Percentiles rank a stretch among this genome's conserved stretches.
phyloP scores from a whole-genome alignment of 2,797 vertebrate genomes.

The Diplodus puntazzo region DNA sequence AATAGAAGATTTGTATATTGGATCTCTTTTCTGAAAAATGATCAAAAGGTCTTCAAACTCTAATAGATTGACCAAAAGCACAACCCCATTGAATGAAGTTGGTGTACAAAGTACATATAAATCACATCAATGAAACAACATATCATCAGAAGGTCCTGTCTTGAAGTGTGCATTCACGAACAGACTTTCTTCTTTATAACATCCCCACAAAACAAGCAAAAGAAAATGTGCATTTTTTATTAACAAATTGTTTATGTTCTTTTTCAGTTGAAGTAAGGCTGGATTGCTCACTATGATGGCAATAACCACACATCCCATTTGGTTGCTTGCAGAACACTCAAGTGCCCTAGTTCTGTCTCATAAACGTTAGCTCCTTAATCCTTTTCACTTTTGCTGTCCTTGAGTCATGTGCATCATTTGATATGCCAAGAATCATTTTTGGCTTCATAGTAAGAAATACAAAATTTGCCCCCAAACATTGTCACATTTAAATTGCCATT shows the following conservation, averaged over 20 bases:
- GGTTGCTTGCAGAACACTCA: background rate
- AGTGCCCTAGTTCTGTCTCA: background rate
- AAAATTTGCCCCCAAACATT: background rate
- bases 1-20: background rate
- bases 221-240: background rate
- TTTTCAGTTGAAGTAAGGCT: background rate
- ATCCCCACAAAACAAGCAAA: background rate
- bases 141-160: background rate
- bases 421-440: background rate
- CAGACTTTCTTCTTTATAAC: background rate
- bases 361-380: background rate
- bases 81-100: background rate
- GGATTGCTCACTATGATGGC: background rate
- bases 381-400: background rate
- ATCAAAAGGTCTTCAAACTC: background rate
- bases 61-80: background rate
- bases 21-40: background rate
- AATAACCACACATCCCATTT: background rate
- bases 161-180: background rate
- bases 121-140: background rate
- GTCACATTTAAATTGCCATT: no score
- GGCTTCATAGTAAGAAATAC: background rate
- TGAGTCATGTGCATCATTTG: slow-evolving; percentile 1
- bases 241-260: background rate
- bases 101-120: background rate